Base-by-base conservation (phyloP, 2,888 invertebrate genomes). In the Drosophila histrio region DNA sequence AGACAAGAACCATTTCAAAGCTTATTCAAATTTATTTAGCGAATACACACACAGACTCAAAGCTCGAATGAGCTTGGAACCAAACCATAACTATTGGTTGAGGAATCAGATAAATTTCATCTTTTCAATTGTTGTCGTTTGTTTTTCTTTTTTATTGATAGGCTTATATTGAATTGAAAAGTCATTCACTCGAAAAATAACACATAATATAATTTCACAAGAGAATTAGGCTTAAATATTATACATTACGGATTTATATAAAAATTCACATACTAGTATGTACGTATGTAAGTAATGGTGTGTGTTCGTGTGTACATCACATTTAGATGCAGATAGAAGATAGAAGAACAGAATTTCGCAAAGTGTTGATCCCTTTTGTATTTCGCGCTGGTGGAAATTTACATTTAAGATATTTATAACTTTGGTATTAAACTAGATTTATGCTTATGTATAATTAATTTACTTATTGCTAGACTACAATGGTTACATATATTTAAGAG, bases 341-440 rank as follows among this genome's bases (percentile, higher is more conserved):
- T 7, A 28, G n/a, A 44, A 60, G 8, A 15, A 24, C 11, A 73
- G 54, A 70, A 50, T 59, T 64, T 36, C 63, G 38, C 52, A 77
- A 72, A 72, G 47, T 44, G 49, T 58, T 70, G 32, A 61, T 57
- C 43, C 57, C 24, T 53, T 21, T 68, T 64, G 32, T 63, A 32
- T 63, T 69, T 56, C 46, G 46, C 58, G 30, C 68, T 60, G 64
- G 44, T 72, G 59, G 54, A 71, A 68, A 69, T 76, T 79, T 72
- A 70, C 67, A 70, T 70, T 67, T 72, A 53, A 65, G 64, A 85
- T 85, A 87, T 85, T 72, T 81, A 71, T 72, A 88, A 79, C 90
- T 90, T 90, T 90, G 90, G 90, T 90, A 90, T 90, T 90, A 90
- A 68, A 90, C 90, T 90, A 90, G 87, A 87, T 83, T 88, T 89